These are phyloP conservation scores for Botrylloides violaceus DNA, from an alignment of 23 tunicate species.

Conservation along the genomic window DNA sequence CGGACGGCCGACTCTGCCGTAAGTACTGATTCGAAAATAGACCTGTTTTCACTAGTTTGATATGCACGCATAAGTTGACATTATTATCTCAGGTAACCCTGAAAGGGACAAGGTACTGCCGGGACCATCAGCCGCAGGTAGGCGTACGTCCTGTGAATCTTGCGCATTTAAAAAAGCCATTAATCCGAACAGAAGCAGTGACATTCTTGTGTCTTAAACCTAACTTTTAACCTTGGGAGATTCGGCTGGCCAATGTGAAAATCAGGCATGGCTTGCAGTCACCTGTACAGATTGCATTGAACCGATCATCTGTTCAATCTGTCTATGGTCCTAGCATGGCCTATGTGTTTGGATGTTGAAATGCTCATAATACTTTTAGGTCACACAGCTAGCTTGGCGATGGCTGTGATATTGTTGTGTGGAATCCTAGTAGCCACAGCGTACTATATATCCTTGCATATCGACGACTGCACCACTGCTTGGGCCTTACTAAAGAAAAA, in stretches of 20 bases:
- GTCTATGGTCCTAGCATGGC: no score
- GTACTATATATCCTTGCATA: neutral
- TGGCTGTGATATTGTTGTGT: neutral
- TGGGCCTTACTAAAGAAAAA: neutral
- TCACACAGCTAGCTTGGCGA: neutral
- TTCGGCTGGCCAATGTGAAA: no score
- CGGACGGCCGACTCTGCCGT: slow-evolving; percentile 66
- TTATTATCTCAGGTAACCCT: slow-evolving; percentile 7
- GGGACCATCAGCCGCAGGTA: slow-evolving; percentile 20
- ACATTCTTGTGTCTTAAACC: no score
- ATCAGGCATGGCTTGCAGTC: no score
- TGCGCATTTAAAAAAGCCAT: no score
- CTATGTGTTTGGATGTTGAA: no score
- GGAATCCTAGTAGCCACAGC: neutral
- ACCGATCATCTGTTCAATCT: no score
- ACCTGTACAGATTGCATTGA: no score
- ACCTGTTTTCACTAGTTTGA: neutral
- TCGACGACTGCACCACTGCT: neutral
- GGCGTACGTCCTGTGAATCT: neutral
- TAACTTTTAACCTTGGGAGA: no score
- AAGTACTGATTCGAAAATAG: slow-evolving; percentile 4
- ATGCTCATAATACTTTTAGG: neutral
- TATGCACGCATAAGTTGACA: neutral
- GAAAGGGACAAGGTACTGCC: slow-evolving; percentile 13
- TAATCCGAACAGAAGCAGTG: no score